Percentiles rank a stretch among this genome's conserved stretches.
These are phyloP conservation scores for Cyprinodon diabolis DNA, from an alignment of 2,797 vertebrate species.

Conservation along the genomic window DNA sequence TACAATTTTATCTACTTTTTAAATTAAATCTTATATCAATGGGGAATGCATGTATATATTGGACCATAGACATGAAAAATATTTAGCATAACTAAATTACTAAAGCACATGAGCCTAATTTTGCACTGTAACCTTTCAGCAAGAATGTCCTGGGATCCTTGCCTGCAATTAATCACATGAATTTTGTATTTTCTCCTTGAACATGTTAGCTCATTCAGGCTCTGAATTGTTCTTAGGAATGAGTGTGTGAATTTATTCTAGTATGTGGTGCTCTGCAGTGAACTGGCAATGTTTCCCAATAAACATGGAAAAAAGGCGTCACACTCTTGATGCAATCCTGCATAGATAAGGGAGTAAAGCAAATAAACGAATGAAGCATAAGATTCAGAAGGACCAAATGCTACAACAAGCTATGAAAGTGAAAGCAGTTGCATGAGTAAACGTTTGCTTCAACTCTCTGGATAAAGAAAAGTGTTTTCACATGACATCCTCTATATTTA, in stretches of 20 bases:
- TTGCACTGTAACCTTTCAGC: neutral
- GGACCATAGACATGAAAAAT: too few species aligned
- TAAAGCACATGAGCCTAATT: too few species aligned
- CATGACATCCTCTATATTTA: neutral
- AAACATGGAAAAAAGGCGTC: too few species aligned
- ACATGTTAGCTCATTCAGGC: too few species aligned
- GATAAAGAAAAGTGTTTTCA: neutral
- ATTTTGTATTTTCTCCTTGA: neutral
- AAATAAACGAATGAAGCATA: neutral
- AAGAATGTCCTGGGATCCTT: neutral
- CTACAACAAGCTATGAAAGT: neutral
- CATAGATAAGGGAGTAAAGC: neutral
- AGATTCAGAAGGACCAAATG: neutral
- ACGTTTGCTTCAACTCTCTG: neutral
- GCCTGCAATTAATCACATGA: neutral
- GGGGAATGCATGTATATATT: too few species aligned
- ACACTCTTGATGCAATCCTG: neutral
- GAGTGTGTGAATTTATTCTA: too few species aligned
- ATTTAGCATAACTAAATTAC: neutral
- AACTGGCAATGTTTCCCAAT: neutral
- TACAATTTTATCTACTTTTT: too few species aligned
- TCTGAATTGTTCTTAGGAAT: too few species aligned
- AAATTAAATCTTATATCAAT: too few species aligned
- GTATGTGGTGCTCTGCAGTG: neutral
- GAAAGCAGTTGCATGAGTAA: neutral